Base-by-base conservation (phyloP, 64 coral and sea anemone genomes). In the Actinia equina region DNA sequence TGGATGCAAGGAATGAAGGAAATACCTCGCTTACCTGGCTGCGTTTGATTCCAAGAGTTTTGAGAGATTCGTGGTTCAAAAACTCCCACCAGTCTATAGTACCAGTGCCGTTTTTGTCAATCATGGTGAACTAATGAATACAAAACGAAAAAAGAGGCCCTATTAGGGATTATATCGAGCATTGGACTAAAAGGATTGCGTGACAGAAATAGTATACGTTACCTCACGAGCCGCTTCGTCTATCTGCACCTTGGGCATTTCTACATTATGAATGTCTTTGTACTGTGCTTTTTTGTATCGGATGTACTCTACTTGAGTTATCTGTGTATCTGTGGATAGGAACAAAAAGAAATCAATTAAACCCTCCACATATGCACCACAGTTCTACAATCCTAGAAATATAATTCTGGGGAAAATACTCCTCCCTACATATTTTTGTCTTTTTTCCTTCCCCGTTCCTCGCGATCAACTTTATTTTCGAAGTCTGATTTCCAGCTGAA, bases 31-130 rank as follows among this genome's bases (percentile, higher is more conserved):
- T 25, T 62, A 93, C 86, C 92, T 98, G 84, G 87, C 91, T 94
- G 46, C 92, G 69, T 20, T 94, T 98, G 79, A 85, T 52, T 27
- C 86, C 89, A 22, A 98, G 80, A 16, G 82, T 81, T 49, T 98
- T 98, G 14, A 98, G 61, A 37, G 95, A 82, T 84, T 98, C 92
- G 83, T 98, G 92, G 46, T 98, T 94, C 19, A 98, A 88, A 43
- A 98, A 98, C 91, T 98, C 95, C 95, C 95, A 98, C 95, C 95
- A 98, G 58, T 98, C 95, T 77, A 98, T 94, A n/a, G 91, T 94
- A 16, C 95, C 87, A 43, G 95, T 98, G 59, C 80, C 86, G 86
- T 98, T 90, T 51, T 91, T 98, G 27, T 98, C 95, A 77, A 98
- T 94, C 77, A 69, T 84, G 43, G 91, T 92, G 43, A 98, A 98